Percentiles rank a stretch among this genome's conserved stretches.
Evolutionary conservation across 2,113 vertebrate species (phyloP).

Genomic region (Mionectes macconnelli): DNA sequence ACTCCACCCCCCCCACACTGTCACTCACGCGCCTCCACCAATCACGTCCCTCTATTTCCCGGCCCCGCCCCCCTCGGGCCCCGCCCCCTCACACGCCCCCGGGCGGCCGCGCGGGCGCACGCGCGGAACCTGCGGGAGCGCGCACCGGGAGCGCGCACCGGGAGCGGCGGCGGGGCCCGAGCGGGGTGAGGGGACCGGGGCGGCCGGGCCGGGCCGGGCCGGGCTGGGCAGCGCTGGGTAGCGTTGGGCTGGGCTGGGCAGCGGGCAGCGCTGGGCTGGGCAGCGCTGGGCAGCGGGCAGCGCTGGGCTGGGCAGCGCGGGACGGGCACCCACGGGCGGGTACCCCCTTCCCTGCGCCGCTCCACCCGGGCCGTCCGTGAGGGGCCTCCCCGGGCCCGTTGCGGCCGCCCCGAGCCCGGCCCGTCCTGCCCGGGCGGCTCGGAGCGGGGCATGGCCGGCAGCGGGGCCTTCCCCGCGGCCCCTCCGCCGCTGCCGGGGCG

Average conservation of each 20-base stretch:
- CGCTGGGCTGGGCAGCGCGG: too few species aligned
- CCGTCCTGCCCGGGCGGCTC: too few species aligned
- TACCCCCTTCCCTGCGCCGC: not conserved
- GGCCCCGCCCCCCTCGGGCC: not conserved
- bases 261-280: too few species aligned
- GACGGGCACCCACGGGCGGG: too few species aligned
- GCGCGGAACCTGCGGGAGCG: not conserved
- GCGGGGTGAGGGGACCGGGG: not conserved
- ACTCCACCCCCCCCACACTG: not conserved
- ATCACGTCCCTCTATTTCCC: not conserved
- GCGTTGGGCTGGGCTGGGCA: rapidly evolving
- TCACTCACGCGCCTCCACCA: not conserved
- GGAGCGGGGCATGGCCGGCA: not conserved
- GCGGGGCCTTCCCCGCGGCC: not conserved
- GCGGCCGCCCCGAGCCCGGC: not conserved
- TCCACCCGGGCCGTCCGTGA: not conserved
- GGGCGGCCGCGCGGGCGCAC: not conserved
- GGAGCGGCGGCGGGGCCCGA: not conserved
- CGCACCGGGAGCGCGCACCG: not conserved
- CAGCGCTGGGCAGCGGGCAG: too few species aligned
- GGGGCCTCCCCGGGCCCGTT: too few species aligned
- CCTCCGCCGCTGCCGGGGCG: not conserved
- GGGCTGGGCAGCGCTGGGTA: too few species aligned
- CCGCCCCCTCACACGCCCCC: not conserved
- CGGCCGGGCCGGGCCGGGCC: too few species aligned